These are phyloP conservation scores for Mastacembelus armatus DNA, from an alignment of 2,797 vertebrate species.

Conservation along the genomic window DNA sequence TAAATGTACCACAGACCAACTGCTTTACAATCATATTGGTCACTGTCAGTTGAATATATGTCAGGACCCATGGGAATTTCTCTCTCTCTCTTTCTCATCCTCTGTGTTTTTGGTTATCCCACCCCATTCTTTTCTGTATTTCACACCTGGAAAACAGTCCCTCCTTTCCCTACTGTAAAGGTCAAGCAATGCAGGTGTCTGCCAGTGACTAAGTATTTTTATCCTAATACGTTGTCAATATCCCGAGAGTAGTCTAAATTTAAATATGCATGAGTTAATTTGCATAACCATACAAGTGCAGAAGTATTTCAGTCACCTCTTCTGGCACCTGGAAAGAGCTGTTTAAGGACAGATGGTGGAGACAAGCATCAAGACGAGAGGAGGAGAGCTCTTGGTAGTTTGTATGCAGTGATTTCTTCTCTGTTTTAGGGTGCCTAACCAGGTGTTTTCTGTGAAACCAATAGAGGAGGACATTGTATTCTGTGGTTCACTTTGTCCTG, in stretches of 20 bases:
- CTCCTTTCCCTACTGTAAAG: constrained; percentile 66
- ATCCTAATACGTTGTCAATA: constrained; percentile 24
- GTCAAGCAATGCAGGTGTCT: constrained; percentile 71
- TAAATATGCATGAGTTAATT: constrained; percentile 78
- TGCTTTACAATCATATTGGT: constrained; percentile 70
- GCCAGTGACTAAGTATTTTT: constrained; percentile 63
- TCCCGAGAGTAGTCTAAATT: constrained; percentile 58
- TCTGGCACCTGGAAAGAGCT: constrained; percentile 60
- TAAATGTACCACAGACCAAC: constrained; percentile 53
- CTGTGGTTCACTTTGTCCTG: too few species aligned
- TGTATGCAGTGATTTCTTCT: constrained; percentile 43
- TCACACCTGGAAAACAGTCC: constrained; percentile 62
- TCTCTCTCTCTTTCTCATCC: background rate
- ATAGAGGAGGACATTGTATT: background rate
- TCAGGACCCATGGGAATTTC: constrained; percentile 60
- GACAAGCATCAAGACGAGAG: constrained; percentile 24
- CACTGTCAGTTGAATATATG: constrained; percentile 75
- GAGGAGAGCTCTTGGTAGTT: constrained; percentile 46
- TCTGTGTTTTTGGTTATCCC: constrained; percentile 7
- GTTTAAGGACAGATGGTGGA: constrained; percentile 73
- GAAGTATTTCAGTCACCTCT: constrained; percentile 45
- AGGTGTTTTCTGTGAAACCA: constrained; percentile 18
- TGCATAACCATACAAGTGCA: constrained; percentile 65
- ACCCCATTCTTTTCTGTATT: constrained; percentile 23
- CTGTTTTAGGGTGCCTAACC: constrained; percentile 8